phyloP scores from a whole-genome alignment of 2,888 invertebrate species.

The Belgica antarctica region DNA sequence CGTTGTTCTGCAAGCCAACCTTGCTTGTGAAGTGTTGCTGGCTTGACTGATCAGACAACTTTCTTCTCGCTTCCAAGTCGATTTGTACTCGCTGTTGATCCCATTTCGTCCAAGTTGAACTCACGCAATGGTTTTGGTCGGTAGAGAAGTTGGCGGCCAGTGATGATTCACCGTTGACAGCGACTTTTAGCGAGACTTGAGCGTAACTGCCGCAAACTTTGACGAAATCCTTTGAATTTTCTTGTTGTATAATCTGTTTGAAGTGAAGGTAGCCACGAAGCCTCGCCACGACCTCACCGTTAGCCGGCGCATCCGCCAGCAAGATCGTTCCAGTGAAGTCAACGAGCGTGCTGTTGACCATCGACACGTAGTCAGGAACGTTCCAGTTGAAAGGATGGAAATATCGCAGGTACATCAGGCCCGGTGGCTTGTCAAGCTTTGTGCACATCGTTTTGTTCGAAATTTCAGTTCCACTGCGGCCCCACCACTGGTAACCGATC shows the following conservation, averaged over 20 bases:
- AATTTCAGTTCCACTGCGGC: constrained; percentile 74
- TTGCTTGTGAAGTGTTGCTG: constrained; percentile 68
- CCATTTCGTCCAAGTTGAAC: constrained; percentile 57
- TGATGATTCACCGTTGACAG: constrained; percentile 53
- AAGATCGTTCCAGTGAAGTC: constrained; percentile 73
- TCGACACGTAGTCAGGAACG: constrained; percentile 83
- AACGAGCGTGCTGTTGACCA: constrained; percentile 81
- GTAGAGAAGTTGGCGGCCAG: constrained; percentile 65
- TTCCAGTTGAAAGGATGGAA: constrained; percentile 82
- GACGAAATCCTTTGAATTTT: constrained; percentile 63
- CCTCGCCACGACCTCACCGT: constrained; percentile 73
- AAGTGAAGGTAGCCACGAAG: constrained; percentile 65
- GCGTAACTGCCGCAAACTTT: constrained; percentile 78
- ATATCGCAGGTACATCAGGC: constrained; percentile 84
- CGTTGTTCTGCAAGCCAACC: constrained; percentile 78
- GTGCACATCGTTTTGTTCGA: constrained; percentile 74
- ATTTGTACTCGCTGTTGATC: constrained; percentile 64
- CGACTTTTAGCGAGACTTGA: constrained; percentile 64
- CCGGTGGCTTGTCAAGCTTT: constrained; percentile 75
- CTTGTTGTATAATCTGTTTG: too few relatives aligned
- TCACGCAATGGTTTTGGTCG: constrained; percentile 68
- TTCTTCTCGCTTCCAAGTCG: constrained; percentile 68
- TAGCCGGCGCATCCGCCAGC: constrained; percentile 65
- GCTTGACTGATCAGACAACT: constrained; percentile 47
- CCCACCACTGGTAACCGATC: constrained; percentile 88